These are phyloP conservation scores for Laothoe populi DNA, from an alignment of 2,888 invertebrate species.

Conservation along the genomic window DNA sequence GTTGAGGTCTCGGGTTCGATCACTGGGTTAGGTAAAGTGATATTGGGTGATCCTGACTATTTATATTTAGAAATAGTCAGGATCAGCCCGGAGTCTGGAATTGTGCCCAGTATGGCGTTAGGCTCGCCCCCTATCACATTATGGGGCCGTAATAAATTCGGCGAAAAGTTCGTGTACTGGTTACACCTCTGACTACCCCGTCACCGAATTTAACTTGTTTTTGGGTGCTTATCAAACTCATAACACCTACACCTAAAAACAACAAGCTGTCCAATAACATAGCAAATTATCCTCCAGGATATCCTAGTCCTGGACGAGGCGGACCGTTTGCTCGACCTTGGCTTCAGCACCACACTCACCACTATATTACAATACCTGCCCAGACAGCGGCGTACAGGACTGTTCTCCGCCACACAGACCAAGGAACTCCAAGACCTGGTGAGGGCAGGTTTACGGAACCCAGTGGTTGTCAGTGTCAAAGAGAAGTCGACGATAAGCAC, in stretches of 20 bases:
- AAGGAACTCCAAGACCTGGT: conserved; percentile 96
- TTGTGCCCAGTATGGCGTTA: no score
- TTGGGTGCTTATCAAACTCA: background rate
- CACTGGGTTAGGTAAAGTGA: no score
- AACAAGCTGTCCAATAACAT: background rate
- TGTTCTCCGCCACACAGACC: conserved; percentile 99
- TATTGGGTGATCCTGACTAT: no score
- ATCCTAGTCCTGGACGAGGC: conserved; percentile 98
- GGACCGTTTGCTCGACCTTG: conserved; percentile 96
- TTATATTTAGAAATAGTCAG: no score
- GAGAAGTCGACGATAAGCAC: conserved; percentile 92
- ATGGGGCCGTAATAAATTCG: no score
- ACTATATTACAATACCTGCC: conserved; percentile 96
- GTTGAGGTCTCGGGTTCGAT: no score
- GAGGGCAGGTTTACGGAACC: conserved; percentile 96
- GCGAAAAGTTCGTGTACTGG: no score
- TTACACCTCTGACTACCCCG: no score
- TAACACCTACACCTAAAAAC: no score
- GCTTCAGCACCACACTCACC: conserved; percentile 93
- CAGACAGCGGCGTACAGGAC: conserved; percentile 95
- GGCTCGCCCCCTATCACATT: no score
- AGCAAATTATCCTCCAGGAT: conserved; percentile 85
- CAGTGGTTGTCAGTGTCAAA: conserved; percentile 94
- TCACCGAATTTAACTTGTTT: no score
- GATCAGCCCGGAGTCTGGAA: no score